Percentiles rank a stretch among this genome's conserved stretches.
These are phyloP conservation scores for Calliscelio sp. DNA, from an alignment of 2,888 invertebrate species.

Conservation along the genomic window DNA sequence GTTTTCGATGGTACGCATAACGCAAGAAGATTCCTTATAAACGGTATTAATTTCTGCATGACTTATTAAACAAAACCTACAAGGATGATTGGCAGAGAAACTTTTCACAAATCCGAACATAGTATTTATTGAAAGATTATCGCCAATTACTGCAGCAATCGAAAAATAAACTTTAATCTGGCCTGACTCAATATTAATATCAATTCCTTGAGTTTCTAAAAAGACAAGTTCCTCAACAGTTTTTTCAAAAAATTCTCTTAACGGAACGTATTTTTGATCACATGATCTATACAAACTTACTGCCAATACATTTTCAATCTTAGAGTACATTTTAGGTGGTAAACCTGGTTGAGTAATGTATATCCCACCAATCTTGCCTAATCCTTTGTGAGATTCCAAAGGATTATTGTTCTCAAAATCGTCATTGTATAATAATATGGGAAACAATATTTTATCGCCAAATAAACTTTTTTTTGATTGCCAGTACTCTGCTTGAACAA, in stretches of 20 bases:
- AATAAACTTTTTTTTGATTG: conserved; percentile 40
- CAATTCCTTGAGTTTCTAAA: conserved; percentile 45
- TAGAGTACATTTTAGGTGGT: conserved; percentile 65
- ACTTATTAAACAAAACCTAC: conserved; percentile 60
- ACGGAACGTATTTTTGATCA: conserved; percentile 37
- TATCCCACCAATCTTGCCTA: conserved; percentile 59
- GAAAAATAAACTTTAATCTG: conserved; percentile 18
- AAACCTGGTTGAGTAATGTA: conserved; percentile 64
- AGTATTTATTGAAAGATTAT: conserved; percentile 43
- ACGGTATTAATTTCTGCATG: not conserved
- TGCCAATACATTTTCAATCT: conserved; percentile 54
- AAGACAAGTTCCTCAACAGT: conserved; percentile 23
- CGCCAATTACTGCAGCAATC: conserved; percentile 31
- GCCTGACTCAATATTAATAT: conserved; percentile 12
- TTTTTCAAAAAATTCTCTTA: conserved; percentile 36
- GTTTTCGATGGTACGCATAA: conserved; percentile 17
- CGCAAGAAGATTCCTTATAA: conserved; percentile 3
- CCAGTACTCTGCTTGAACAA: conserved; percentile 66
- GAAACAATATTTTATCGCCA: conserved; percentile 47
- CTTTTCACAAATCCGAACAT: conserved; percentile 43
- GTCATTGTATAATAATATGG: conserved; percentile 52
- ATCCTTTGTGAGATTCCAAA: conserved; percentile 26
- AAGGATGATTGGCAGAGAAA: conserved; percentile 32
- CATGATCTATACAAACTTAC: conserved; percentile 56
- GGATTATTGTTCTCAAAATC: conserved; percentile 37